phyloP scores from a whole-genome alignment of 2,888 invertebrate genomes.

The Trichogramma dendrolimi region DNA sequence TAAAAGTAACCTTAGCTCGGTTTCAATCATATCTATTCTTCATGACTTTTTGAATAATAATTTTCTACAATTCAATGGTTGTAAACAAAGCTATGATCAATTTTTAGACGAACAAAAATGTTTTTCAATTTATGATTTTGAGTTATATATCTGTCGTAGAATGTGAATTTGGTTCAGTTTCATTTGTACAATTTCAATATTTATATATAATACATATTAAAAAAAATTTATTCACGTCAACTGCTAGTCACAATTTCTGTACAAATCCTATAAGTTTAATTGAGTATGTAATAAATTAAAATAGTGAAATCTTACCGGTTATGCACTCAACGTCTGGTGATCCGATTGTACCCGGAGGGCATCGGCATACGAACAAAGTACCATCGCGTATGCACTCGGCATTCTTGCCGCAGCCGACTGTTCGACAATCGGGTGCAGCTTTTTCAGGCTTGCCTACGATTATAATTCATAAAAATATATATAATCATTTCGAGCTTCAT shows the following conservation, averaged over 20 bases:
- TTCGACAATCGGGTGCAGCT: conserved; percentile 68
- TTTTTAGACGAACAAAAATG: too few relatives aligned
- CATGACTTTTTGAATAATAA: conserved; percentile 45
- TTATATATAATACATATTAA: conserved; percentile 39
- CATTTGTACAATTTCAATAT: background rate
- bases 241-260: conserved; percentile 51
- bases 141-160: too few relatives aligned
- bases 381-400: conserved; percentile 84
- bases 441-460: conserved; percentile 42
- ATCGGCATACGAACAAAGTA: conserved; percentile 77
- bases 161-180: too few relatives aligned
- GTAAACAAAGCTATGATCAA: too few relatives aligned
- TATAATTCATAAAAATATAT: background rate
- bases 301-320: conserved; percentile 54
- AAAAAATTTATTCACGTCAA: conserved; percentile 24
- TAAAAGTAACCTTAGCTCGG: conserved; percentile 35
- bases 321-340: conserved; percentile 70
- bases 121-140: too few relatives aligned
- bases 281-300: conserved; percentile 23
- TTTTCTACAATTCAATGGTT: conserved; percentile 27
- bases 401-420: conserved; percentile 77
- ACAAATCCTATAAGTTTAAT: conserved; percentile 36
- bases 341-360: conserved; percentile 71
- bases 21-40: conserved; percentile 53
- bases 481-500: background rate